Evolutionary conservation across 2,113 vertebrate species (phyloP).

Genomic region (Chamaea fasciata): DNA sequence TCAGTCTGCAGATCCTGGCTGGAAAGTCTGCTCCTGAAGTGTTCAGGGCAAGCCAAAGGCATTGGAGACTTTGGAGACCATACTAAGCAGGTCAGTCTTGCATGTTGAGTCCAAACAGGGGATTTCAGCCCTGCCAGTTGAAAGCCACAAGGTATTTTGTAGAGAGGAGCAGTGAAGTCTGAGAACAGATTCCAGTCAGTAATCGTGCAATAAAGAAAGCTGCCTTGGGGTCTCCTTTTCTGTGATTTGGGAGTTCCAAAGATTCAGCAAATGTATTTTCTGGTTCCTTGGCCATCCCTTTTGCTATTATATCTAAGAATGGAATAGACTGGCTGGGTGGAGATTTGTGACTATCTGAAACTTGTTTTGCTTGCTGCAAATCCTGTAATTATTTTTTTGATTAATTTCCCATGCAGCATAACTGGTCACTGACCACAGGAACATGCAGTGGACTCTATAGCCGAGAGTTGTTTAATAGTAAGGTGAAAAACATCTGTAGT

Average conservation of each 20-base stretch:
- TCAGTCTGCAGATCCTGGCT: background rate
- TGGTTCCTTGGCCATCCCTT: background rate
- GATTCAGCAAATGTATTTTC: background rate
- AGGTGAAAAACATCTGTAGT: background rate
- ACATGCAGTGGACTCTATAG: background rate
- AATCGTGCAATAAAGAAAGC: background rate
- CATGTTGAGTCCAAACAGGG: background rate
- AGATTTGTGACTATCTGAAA: background rate
- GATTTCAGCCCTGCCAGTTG: background rate
- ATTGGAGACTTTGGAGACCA: background rate
- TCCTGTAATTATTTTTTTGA: background rate
- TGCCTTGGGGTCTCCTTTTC: background rate
- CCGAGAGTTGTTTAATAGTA: background rate
- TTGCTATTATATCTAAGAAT: background rate
- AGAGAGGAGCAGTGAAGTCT: background rate
- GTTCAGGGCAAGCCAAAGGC: background rate
- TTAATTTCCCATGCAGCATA: background rate
- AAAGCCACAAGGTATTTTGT: background rate
- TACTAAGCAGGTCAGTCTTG: background rate
- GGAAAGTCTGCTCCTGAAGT: background rate
- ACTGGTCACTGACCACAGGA: background rate
- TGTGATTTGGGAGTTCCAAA: background rate
- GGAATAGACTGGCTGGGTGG: background rate
- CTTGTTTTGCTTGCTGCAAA: background rate
- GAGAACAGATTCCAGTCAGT: background rate